Evolutionary conservation across 2,797 vertebrate species (phyloP).

Genomic region (Geotrypetes seraphini): DNA sequence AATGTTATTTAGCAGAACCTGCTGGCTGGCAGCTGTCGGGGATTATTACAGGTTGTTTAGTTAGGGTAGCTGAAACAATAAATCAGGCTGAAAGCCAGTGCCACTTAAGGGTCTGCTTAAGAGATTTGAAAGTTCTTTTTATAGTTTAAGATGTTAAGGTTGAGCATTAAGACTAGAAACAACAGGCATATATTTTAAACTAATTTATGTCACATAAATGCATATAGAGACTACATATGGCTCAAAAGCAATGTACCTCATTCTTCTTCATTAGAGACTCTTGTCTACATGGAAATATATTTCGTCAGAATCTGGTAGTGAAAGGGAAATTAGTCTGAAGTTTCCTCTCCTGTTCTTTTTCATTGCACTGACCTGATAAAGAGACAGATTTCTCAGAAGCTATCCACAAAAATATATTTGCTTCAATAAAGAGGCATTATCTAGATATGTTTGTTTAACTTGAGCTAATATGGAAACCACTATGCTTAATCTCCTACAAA

Average conservation of each 20-base stretch:
- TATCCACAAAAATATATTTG: no score
- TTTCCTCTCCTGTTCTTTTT: no score
- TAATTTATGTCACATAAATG: background rate
- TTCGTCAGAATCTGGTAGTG: no score
- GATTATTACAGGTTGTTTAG: conserved; percentile 32
- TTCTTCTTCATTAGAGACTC: background rate
- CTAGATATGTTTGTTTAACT: no score
- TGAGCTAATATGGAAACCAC: no score
- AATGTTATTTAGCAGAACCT: conserved; percentile 14
- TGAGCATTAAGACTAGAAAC: conserved; percentile 3
- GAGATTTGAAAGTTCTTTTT: conserved; percentile 6
- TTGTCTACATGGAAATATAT: background rate
- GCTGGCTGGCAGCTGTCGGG: conserved; percentile 28
- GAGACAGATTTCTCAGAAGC: no score
- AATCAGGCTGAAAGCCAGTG: conserved; percentile 28
- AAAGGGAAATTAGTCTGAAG: no score
- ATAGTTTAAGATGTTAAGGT: conserved; percentile 10
- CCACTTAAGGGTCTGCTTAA: conserved; percentile 4
- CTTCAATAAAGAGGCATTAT: no score
- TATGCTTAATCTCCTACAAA: no score
- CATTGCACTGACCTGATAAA: no score
- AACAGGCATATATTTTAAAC: background rate
- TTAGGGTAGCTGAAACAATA: conserved; percentile 17
- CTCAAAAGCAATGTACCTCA: background rate
- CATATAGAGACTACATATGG: background rate